Evolutionary conservation across 2,113 vertebrate genomes (phyloP).

Genomic region (Ariopsis seemanni): DNA sequence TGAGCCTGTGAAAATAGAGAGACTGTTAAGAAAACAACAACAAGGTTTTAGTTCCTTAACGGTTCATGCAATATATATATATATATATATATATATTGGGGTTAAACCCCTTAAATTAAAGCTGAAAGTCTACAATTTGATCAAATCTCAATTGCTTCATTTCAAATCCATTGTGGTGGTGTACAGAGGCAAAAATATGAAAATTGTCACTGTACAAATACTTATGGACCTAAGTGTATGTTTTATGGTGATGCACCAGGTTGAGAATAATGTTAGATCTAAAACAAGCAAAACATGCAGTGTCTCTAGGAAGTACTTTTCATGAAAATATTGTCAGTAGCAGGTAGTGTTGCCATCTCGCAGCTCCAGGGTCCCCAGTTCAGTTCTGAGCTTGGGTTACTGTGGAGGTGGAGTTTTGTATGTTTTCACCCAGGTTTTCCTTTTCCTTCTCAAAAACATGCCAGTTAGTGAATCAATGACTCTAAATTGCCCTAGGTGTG

Average conservation of each 20-base stretch:
- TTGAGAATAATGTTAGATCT: conserved; percentile 20
- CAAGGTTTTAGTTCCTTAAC: too few species aligned
- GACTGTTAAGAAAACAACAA: too few species aligned
- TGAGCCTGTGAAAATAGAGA: too few species aligned
- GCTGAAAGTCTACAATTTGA: too few species aligned
- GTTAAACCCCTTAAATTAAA: too few species aligned
- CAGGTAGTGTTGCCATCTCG: background rate
- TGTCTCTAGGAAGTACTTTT: conserved; percentile 18
- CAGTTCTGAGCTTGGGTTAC: background rate
- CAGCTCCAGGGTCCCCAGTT: background rate
- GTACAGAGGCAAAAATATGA: too few species aligned
- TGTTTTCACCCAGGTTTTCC: background rate
- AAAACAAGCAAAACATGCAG: conserved; percentile 2
- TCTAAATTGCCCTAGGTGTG: background rate
- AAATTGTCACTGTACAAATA: too few species aligned
- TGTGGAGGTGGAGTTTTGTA: background rate
- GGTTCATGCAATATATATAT: too few species aligned
- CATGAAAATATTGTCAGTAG: conserved; percentile 19
- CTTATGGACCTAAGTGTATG: background rate
- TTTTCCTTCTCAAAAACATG: background rate
- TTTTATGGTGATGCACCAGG: conserved; percentile 33
- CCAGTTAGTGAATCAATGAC: background rate
- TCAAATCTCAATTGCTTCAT: too few species aligned
- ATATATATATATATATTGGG: too few species aligned
- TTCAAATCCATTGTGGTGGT: too few species aligned